A percentile compares a stretch with the other conserved stretches of the same genome.
phyloP scores from a whole-genome alignment of 2,113 vertebrate genomes.

The Etheostoma spectabile region DNA sequence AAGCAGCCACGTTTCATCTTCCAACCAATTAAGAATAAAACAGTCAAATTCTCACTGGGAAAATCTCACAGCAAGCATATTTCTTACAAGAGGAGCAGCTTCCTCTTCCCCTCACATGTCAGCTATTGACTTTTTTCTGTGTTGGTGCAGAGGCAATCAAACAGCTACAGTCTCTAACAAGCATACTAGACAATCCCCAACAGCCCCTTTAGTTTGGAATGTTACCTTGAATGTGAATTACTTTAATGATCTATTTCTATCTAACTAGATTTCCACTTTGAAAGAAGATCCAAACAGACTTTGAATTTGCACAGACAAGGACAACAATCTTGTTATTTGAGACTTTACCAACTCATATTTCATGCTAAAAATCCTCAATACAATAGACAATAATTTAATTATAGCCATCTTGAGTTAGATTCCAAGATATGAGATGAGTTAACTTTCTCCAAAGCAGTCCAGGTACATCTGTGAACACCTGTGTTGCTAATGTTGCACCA shows the following conservation, averaged over 20 bases:
- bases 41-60: background rate
- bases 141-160: conserved; percentile 39
- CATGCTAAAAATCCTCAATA: background rate
- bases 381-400: background rate
- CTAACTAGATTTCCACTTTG: conserved; percentile 5
- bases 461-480: background rate
- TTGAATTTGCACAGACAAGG: background rate
- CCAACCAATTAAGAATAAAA: conserved; percentile 48
- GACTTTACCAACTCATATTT: background rate
- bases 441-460: background rate
- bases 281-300: background rate
- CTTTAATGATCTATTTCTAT: conserved; percentile 11
- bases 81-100: conserved; percentile 27
- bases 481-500: background rate
- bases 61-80: conserved; percentile 30
- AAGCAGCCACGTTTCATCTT: conserved; percentile 31
- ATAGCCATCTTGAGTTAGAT: background rate
- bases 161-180: conserved; percentile 18
- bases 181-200: conserved; percentile 24
- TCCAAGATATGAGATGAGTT: background rate
- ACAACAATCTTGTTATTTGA: background rate
- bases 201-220: background rate
- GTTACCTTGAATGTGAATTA: conserved; percentile 19
- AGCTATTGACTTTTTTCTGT: conserved; percentile 37
- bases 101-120: conserved; percentile 22